These are phyloP conservation scores for Nannoperca obscura DNA, from an alignment of 2,797 vertebrate species.

Conservation along the genomic window DNA sequence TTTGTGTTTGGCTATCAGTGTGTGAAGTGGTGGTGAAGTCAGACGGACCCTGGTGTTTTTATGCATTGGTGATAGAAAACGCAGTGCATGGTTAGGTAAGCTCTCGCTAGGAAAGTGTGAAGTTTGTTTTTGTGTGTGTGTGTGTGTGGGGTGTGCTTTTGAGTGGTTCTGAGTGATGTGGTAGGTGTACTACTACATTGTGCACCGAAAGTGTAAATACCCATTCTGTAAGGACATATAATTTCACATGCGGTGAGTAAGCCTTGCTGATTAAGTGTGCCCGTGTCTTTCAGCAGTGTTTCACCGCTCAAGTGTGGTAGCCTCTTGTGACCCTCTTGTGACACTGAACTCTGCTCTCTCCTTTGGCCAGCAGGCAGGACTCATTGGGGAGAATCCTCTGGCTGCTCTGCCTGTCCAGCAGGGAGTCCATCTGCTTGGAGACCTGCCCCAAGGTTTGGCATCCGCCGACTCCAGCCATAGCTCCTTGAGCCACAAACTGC, in stretches of 20 bases:
- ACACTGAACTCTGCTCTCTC: constrained; percentile 57
- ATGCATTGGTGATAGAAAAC: constrained; percentile 24
- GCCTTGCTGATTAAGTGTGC: constrained; percentile 33
- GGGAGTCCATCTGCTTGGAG: constrained; percentile 87
- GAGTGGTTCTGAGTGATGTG: constrained; percentile 60
- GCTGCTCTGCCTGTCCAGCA: constrained; percentile 85
- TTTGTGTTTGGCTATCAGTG: constrained; percentile 56
- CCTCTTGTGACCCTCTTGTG: constrained; percentile 53
- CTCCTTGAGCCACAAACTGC: constrained; percentile 37
- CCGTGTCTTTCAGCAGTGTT: constrained; percentile 7
- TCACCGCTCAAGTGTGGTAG: not conserved
- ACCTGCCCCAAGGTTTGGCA: constrained; percentile 87
- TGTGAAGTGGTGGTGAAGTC: constrained; percentile 33
- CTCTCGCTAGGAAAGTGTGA: constrained; percentile 33
- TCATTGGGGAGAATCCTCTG: constrained; percentile 91
- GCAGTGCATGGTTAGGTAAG: constrained; percentile 53
- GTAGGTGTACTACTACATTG: constrained; percentile 52
- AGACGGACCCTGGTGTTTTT: constrained; percentile 31
- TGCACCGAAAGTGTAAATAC: constrained; percentile 48
- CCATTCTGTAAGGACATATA: constrained; percentile 24
- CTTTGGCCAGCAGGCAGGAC: constrained; percentile 85
- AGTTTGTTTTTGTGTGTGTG: constrained; percentile 38
- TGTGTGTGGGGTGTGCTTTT: constrained; percentile 49
- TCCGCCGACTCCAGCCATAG: constrained; percentile 38
- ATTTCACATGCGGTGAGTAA: constrained; percentile 62